Conservation (phyloP, 2,113 vertebrate species). For the Triplophysa rosa region DNA sequence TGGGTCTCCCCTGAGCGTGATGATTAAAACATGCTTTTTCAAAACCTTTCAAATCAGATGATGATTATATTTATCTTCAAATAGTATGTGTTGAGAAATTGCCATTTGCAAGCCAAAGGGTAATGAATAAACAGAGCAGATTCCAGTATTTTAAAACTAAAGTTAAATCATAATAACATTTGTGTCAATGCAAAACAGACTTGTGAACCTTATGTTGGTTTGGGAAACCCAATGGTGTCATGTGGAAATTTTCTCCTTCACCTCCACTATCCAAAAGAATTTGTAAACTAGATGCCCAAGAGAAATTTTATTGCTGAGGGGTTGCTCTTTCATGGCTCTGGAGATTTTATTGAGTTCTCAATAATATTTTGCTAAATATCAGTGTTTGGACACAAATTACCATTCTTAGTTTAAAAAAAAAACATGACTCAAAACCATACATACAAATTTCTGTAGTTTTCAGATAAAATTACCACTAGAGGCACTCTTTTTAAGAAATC, state of each 20-base stretch:
- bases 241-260: background rate
- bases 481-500: too few species aligned
- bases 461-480: too few species aligned
- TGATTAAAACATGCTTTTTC: slow-evolving; percentile 22
- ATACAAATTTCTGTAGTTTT: too few species aligned
- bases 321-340: too few species aligned
- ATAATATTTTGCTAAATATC: too few species aligned
- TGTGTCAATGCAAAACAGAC: background rate
- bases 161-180: background rate
- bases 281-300: too few species aligned
- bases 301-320: too few species aligned
- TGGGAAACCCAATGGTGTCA: background rate
- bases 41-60: background rate
- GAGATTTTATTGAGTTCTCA: too few species aligned
- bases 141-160: slow-evolving; percentile 25
- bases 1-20: background rate
- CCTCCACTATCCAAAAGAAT: too few species aligned
- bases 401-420: too few species aligned
- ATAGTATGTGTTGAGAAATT: background rate
- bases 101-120: slow-evolving; percentile 7
- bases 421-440: too few species aligned
- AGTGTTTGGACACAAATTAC: too few species aligned
- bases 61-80: slow-evolving; percentile 23
- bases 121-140: slow-evolving; percentile 10
- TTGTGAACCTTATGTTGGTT: background rate